These are phyloP conservation scores for Antedon mediterranea DNA, from an alignment of 53 echinoderm and acorn worm genomes.

Conservation along the genomic window DNA sequence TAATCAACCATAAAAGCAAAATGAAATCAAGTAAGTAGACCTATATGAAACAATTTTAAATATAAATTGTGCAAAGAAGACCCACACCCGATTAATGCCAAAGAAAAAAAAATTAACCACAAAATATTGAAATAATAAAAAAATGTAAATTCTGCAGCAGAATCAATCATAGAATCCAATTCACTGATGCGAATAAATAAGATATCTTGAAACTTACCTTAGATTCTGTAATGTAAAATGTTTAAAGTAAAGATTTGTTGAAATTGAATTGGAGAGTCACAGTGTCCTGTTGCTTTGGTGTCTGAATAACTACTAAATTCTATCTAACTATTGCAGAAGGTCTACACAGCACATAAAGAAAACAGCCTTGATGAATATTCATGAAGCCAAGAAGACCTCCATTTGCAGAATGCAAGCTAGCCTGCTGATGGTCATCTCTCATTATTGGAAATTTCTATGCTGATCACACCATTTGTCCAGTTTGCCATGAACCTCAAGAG, in stretches of 20 bases:
- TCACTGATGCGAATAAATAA: neutral
- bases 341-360: neutral
- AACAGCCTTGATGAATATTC: neutral
- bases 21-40: too few relatives aligned
- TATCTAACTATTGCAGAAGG: neutral
- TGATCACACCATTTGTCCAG: neutral
- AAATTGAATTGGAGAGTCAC: neutral
- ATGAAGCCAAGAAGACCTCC: neutral
- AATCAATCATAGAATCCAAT: too few relatives aligned
- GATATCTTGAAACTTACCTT: neutral
- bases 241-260: neutral
- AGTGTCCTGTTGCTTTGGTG: neutral
- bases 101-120: too few relatives aligned
- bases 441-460: neutral
- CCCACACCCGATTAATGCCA: too few relatives aligned
- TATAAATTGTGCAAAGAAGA: too few relatives aligned
- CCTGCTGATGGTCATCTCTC: neutral
- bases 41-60: too few relatives aligned
- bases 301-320: neutral
- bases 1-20: too few relatives aligned
- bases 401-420: too few relatives aligned
- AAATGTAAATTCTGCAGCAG: too few relatives aligned
- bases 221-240: neutral
- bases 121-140: too few relatives aligned
- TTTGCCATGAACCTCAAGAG: neutral